A percentile compares a stretch with the other conserved stretches of the same genome.
These are phyloP conservation scores for Hyla sarda DNA, from an alignment of 2,113 vertebrate genomes.

Conservation along the genomic window DNA sequence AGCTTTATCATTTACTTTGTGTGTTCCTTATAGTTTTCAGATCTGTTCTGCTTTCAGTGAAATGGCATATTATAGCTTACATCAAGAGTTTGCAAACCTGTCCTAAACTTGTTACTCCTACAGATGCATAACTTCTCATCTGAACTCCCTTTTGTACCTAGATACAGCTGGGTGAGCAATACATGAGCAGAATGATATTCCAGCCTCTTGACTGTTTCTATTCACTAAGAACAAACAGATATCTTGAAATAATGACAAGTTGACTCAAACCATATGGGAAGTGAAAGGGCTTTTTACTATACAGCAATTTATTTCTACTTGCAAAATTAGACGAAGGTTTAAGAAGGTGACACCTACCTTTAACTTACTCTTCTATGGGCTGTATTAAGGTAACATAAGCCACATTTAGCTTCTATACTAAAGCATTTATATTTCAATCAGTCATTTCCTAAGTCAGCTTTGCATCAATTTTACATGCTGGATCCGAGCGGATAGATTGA, in stretches of 20 bases:
- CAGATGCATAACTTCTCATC: too few relatives aligned
- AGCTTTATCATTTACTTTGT: too few relatives aligned
- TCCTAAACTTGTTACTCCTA: too few relatives aligned
- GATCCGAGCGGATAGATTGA: conserved; percentile 29
- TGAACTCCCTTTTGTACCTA: too few relatives aligned
- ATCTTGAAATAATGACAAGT: background rate
- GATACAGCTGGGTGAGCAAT: too few relatives aligned
- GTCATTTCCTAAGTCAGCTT: background rate
- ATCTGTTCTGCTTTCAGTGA: too few relatives aligned
- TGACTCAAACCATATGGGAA: background rate
- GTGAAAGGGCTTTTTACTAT: background rate
- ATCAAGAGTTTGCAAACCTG: too few relatives aligned
- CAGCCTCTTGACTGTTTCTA: background rate
- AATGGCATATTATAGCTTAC: too few relatives aligned
- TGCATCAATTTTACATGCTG: conserved; percentile 37
- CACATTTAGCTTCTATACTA: background rate
- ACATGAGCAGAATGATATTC: background rate
- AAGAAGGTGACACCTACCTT: too few relatives aligned
- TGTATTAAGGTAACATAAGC: background rate
- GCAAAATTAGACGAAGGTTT: background rate
- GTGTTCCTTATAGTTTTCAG: too few relatives aligned
- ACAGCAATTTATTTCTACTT: background rate
- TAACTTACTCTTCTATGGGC: background rate
- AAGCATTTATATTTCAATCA: conserved; percentile 23
- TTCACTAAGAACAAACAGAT: too few relatives aligned